Evolutionary conservation across 2,113 vertebrate genomes (phyloP).

Genomic region (Steatornis caripensis): DNA sequence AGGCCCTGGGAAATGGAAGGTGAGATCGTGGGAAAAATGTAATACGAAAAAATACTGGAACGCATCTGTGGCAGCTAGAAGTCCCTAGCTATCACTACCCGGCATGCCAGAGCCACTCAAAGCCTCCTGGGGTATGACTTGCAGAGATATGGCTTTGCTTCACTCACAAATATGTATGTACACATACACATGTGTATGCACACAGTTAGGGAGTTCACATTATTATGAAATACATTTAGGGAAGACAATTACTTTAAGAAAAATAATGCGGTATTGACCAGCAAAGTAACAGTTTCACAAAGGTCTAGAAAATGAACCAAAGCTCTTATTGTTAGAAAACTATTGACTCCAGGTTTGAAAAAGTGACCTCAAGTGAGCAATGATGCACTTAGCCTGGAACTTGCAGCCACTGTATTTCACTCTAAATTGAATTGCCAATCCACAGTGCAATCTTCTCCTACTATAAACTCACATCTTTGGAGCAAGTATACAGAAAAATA

Average conservation of each 20-base stretch:
- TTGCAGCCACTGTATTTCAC: conserved; percentile 36
- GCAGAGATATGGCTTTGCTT: background rate
- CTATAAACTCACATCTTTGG: background rate
- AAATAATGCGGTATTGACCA: background rate
- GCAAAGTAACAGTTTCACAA: conserved; percentile 7
- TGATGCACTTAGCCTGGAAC: conserved; percentile 45
- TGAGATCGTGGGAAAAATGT: conserved; percentile 43
- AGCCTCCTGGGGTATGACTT: background rate
- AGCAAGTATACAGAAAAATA: background rate
- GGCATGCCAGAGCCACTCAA: background rate
- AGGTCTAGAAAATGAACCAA: conserved; percentile 31
- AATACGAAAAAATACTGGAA: background rate
- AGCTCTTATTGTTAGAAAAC: conserved; percentile 31
- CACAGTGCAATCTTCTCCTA: conserved; percentile 7
- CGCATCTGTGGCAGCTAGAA: accelerated
- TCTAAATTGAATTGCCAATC: conserved; percentile 54
- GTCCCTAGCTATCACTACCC: background rate
- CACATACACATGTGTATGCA: background rate
- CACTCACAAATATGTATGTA: background rate
- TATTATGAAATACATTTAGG: background rate
- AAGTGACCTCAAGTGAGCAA: conserved; percentile 56
- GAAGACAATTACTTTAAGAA: background rate
- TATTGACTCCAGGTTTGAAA: conserved; percentile 45
- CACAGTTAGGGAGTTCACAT: background rate
- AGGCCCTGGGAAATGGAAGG: conserved; percentile 38